Evolutionary conservation across 2,888 invertebrate genomes (phyloP).

Genomic region (Myathropa florea): DNA sequence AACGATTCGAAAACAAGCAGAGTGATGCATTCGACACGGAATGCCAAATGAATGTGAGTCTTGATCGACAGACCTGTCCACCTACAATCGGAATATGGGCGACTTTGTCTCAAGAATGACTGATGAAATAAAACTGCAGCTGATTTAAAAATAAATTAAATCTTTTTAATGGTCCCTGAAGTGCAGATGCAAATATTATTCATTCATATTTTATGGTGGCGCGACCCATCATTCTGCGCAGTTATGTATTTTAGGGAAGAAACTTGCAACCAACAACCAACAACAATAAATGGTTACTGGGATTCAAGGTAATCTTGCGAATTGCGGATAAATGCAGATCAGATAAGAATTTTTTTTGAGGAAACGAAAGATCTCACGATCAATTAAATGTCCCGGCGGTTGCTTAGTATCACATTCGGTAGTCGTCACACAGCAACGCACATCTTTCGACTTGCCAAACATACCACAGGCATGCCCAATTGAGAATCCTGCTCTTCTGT

Average conservation of each 20-base stretch:
- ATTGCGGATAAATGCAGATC: no score
- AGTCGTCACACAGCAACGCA: neutral
- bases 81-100: neutral
- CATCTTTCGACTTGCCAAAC: neutral
- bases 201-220: neutral
- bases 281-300: no score
- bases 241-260: neutral
- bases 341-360: neutral
- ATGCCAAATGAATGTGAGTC: neutral
- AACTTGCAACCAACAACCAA: neutral
- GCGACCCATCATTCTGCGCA: neutral
- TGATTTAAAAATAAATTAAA: slow-evolving; percentile 31
- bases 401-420: neutral
- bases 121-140: neutral
- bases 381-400: neutral
- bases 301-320: no score
- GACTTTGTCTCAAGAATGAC: no score
- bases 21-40: neutral
- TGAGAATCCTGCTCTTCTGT: slow-evolving; percentile 23
- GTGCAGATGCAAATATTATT: neutral
- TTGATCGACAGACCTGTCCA: neutral
- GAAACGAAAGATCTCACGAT: slow-evolving; percentile 1
- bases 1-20: neutral
- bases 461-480: slow-evolving; percentile 3
- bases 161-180: slow-evolving; percentile 23